Evolutionary conservation across 2,797 vertebrate genomes (phyloP).

Genomic region (Bradypodion ventrale): DNA sequence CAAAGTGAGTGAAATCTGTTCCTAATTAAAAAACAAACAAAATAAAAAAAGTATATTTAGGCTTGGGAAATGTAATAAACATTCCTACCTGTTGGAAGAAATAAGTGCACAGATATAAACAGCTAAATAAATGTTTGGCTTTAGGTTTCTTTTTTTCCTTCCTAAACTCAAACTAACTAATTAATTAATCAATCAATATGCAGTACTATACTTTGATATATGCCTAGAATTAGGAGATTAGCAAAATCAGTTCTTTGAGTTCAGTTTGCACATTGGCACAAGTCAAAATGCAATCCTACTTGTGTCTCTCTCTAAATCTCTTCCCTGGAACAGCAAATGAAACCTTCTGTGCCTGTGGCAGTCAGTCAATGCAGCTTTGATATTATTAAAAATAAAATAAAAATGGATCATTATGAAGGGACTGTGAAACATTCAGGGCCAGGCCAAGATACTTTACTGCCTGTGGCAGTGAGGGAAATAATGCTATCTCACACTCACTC

Average conservation of each 20-base stretch:
- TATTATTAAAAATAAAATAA: too few species aligned
- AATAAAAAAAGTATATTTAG: background rate
- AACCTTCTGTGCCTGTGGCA: background rate
- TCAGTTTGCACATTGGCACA: background rate
- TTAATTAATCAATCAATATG: too few species aligned
- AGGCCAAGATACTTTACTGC: background rate
- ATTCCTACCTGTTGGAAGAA: background rate
- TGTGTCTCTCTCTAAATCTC: background rate
- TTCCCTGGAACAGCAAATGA: background rate
- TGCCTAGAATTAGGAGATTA: background rate
- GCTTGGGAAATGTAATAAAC: background rate
- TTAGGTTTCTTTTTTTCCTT: background rate
- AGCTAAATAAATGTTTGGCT: background rate
- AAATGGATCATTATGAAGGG: background rate
- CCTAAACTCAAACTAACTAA: background rate
- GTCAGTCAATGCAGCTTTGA: background rate
- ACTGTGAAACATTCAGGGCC: background rate
- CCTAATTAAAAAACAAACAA: background rate
- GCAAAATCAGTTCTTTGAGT: conserved; percentile 11
- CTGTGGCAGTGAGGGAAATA: background rate
- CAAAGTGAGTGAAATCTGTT: background rate
- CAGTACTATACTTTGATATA: background rate
- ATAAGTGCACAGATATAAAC: background rate
- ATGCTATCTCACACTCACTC: background rate
- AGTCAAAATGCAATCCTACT: background rate